Base-by-base conservation (phyloP, 1,140 invertebrate species). In the Macrocentrus cingulum region DNA sequence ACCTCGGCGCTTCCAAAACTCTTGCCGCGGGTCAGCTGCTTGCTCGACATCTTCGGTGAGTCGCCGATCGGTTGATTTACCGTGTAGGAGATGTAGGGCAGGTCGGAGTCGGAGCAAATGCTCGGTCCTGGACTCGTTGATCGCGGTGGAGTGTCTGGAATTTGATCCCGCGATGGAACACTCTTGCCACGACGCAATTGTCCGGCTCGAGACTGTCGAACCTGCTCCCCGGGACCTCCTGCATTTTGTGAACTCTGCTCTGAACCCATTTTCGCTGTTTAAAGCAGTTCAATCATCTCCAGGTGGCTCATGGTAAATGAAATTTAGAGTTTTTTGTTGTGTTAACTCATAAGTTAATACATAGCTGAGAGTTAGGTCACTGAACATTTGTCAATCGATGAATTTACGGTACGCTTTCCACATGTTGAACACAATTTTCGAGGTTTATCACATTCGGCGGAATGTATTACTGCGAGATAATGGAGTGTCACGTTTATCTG, bases 81-180 rank as follows among this genome's bases (percentile, higher is more conserved):
- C 0, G 93, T 95, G 63, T 95, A 97, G 0, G 94, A 95, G 67
- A 97, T 94, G 69, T 97, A 98, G 0, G 95, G 94, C 56, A 97
- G 82, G 74, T 97, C 94, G 0, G 90, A 89, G 74, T 93, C 91
- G 0, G 89, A 91, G 71, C 92, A 94, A 23, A 95, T 87, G 67
- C 91, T 94, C 0, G 91, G 88, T 2, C 91, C 89, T 1, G 92
- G 92, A 13, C 89, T 91, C 1, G 83, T 88, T 52, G 88, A 89
- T 11, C 86, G 83, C 6, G 86, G 86, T 9, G 84, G 79, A 9
- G 79, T 80, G n/a, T 83, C 82, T n/a, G 71, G 70, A 20, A 74
- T 37, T 58, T 60, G 67, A 50, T 71, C 81, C 61, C 67, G 75
- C 64, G 78, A 84, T 1, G 84, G 82, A 19, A 85, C 82, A 19